These are phyloP conservation scores for Andrena minutula DNA, from an alignment of 2,888 invertebrate species.

Conservation along the genomic window DNA sequence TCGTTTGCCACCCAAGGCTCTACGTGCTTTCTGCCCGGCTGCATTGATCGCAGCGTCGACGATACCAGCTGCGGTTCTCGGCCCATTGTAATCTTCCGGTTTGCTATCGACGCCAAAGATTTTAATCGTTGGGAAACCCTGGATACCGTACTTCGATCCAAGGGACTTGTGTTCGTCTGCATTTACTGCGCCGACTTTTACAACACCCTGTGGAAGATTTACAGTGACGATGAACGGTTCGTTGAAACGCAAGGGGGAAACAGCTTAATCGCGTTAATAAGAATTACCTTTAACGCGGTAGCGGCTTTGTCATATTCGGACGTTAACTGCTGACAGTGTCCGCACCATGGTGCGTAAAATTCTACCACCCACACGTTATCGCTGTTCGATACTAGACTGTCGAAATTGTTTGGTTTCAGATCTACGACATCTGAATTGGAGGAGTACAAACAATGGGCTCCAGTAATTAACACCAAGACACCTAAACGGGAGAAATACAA, in stretches of 20 bases:
- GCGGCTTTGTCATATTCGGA: conserved; percentile 98
- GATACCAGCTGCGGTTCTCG: conserved; percentile 93
- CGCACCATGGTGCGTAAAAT: conserved; percentile 99
- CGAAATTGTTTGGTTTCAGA: conserved; percentile 95
- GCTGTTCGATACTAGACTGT: conserved; percentile 92
- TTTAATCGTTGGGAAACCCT: conserved; percentile 98
- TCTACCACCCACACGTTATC: conserved; percentile 98
- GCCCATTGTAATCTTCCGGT: conserved; percentile 94
- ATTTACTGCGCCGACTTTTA: conserved; percentile 97
- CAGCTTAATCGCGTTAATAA: background rate
- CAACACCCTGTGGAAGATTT: conserved; percentile 89
- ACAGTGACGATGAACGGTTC: background rate
- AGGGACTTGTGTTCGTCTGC: conserved; percentile 95
- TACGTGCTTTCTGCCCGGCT: conserved; percentile 90
- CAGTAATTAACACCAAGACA: conserved; percentile 75
- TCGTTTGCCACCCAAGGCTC: conserved; percentile 88
- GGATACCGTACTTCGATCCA: conserved; percentile 92
- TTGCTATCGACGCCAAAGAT: conserved; percentile 93
- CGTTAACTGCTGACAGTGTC: conserved; percentile 94
- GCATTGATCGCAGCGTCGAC: conserved; percentile 94
- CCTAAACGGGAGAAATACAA: conserved; percentile 59
- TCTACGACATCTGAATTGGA: conserved; percentile 92
- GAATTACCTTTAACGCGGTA: conserved; percentile 92
- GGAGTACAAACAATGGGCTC: conserved; percentile 88
- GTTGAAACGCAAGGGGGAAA: background rate